Percentiles rank a stretch among this genome's conserved stretches.
These are phyloP conservation scores for Thamnaconus septentrionalis DNA, from an alignment of 2,113 vertebrate genomes.

Conservation along the genomic window DNA sequence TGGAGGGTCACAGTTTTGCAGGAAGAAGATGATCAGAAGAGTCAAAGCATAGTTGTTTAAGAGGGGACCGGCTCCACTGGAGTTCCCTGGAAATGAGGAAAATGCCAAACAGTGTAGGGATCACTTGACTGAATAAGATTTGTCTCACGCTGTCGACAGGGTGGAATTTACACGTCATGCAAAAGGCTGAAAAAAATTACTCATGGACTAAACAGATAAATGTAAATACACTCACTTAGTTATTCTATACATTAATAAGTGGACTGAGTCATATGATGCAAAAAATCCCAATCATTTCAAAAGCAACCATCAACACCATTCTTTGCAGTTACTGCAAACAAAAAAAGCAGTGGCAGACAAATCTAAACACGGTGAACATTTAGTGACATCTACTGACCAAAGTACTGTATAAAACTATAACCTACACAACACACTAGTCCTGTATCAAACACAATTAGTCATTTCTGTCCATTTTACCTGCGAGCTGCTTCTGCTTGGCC, in stretches of 20 bases:
- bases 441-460: background rate
- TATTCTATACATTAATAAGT: too few relatives aligned
- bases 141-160: background rate
- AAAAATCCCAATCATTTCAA: too few relatives aligned
- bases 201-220: too few relatives aligned
- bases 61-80: constrained; percentile 82
- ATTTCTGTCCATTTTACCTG: constrained; percentile 74
- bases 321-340: too few relatives aligned
- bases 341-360: background rate
- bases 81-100: constrained; percentile 68
- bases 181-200: too few relatives aligned
- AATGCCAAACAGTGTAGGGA: background rate
- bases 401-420: constrained; percentile 1
- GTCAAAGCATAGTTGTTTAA: constrained; percentile 93
- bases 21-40: constrained; percentile 86
- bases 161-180: background rate
- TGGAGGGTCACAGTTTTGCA: constrained; percentile 85
- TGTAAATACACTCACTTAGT: too few relatives aligned
- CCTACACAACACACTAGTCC: background rate
- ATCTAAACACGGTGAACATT: constrained; percentile 6
- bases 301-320: too few relatives aligned
- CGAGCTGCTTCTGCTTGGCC: constrained; percentile 85
- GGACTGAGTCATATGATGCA: too few relatives aligned
- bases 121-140: background rate
- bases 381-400: constrained; percentile 58